A percentile compares a stretch with the other conserved stretches of the same genome.
Evolutionary conservation across 2,888 invertebrate species (phyloP).

Genomic region (Pammene fasciana): DNA sequence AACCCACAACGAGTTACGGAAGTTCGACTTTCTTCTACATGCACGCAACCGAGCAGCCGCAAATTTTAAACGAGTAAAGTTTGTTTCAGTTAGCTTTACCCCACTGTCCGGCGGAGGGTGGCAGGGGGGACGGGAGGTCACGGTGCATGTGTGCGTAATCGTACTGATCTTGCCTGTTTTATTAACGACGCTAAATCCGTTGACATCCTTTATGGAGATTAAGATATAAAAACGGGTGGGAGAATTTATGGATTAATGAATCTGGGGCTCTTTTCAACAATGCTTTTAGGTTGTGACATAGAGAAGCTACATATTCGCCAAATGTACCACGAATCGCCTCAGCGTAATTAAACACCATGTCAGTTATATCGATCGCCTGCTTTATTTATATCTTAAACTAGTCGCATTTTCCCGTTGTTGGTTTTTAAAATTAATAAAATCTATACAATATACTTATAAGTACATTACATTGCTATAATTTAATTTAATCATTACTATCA

Average conservation of each 20-base stretch:
- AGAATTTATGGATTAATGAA: constrained; percentile 1
- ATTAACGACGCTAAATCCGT: constrained; percentile 55
- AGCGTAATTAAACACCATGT: too few relatives aligned
- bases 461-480: background rate
- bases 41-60: constrained; percentile 72
- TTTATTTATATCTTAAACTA: too few relatives aligned
- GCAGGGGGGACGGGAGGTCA: constrained; percentile 44
- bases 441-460: background rate
- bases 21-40: constrained; percentile 64
- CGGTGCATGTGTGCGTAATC: constrained; percentile 23
- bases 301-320: background rate
- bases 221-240: constrained; percentile 29
- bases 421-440: too few relatives aligned
- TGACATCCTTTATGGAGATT: constrained; percentile 41
- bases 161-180: constrained; percentile 59
- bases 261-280: background rate
- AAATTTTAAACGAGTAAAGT: constrained; percentile 83
- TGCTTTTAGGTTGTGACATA: background rate
- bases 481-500: too few relatives aligned
- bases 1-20: constrained; percentile 64
- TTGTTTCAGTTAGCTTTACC: constrained; percentile 75
- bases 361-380: too few relatives aligned
- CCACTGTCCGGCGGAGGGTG: constrained; percentile 66
- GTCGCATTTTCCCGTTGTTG: too few relatives aligned
- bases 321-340: too few relatives aligned